Conservation (phyloP, 2,797 vertebrate genomes). For the Propithecus perrieri region DNA sequence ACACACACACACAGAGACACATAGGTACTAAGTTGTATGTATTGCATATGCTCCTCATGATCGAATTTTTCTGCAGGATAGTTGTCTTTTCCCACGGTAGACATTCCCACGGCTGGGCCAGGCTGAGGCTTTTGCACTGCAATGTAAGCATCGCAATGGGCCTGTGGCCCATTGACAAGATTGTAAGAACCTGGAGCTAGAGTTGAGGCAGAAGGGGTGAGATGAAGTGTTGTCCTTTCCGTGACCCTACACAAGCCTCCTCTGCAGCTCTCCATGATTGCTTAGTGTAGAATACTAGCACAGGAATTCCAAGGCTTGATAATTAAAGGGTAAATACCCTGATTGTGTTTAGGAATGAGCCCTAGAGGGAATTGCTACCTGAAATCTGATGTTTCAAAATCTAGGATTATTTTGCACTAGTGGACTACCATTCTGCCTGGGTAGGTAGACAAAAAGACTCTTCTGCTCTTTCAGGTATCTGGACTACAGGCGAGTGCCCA, state of each 20-base stretch:
- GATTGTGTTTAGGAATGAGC: not conserved
- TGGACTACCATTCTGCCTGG: not conserved
- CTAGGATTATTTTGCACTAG: not conserved
- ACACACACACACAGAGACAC: not conserved
- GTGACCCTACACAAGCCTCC: not conserved
- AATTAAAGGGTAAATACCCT: not conserved
- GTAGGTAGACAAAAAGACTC: constrained; percentile 35
- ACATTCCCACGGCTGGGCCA: not conserved
- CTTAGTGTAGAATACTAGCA: not conserved
- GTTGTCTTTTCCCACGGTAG: not conserved
- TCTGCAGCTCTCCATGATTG: not conserved
- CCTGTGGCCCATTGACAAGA: constrained; percentile 1
- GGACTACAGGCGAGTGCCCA: constrained; percentile 89
- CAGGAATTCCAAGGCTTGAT: not conserved
- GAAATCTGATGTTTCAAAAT: not conserved
- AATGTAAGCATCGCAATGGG: not conserved
- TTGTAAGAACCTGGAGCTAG: not conserved
- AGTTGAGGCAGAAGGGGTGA: not conserved
- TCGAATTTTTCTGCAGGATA: constrained; percentile 13
- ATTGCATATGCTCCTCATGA: not conserved
- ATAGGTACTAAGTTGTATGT: not conserved
- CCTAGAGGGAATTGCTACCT: not conserved
- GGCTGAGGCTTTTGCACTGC: not conserved
- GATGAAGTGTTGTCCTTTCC: constrained; percentile 33
- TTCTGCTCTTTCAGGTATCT: constrained; percentile 86